Percentiles rank a stretch among this genome's conserved stretches.
Evolutionary conservation across 2,113 vertebrate genomes (phyloP).

Genomic region (Furnarius figulus): DNA sequence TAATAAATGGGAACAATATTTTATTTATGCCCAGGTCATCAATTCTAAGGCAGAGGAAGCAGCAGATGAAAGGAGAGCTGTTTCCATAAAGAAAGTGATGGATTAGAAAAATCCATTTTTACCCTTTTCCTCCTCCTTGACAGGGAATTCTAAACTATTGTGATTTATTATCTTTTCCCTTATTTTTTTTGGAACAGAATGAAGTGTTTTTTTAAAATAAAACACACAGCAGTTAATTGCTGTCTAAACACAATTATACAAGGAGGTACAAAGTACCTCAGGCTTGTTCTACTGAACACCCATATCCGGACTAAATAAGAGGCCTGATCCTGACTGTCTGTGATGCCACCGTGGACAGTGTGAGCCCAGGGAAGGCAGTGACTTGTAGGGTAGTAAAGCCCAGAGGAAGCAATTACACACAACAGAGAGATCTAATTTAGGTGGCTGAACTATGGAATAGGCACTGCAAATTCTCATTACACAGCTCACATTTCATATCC

Average conservation of each 20-base stretch:
- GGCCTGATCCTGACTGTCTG: not conserved
- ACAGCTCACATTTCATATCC: constrained; percentile 4
- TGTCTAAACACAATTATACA: constrained; percentile 24
- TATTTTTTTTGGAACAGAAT: not conserved
- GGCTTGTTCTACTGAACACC: not conserved
- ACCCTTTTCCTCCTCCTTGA: not conserved
- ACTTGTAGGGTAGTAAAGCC: not conserved
- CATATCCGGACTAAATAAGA: not conserved
- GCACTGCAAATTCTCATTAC: not conserved
- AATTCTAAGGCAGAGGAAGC: constrained; percentile 36
- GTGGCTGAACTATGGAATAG: not conserved
- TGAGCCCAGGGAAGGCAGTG: not conserved
- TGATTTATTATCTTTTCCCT: not conserved
- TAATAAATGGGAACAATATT: constrained; percentile 58
- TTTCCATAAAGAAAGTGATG: constrained; percentile 23
- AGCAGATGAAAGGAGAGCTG: not conserved
- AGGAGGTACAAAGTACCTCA: not conserved
- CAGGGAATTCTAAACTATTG: not conserved
- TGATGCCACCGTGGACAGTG: not conserved
- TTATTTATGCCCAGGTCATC: constrained; percentile 42
- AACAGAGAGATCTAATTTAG: not conserved
- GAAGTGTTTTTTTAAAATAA: not conserved
- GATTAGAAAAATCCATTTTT: constrained; percentile 47
- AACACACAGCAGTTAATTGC: constrained; percentile 2
- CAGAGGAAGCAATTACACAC: constrained; percentile 3